A percentile compares a stretch with the other conserved stretches of the same genome.
phyloP scores from a whole-genome alignment of 2,888 invertebrate species.

The Drosophila mimetica region DNA sequence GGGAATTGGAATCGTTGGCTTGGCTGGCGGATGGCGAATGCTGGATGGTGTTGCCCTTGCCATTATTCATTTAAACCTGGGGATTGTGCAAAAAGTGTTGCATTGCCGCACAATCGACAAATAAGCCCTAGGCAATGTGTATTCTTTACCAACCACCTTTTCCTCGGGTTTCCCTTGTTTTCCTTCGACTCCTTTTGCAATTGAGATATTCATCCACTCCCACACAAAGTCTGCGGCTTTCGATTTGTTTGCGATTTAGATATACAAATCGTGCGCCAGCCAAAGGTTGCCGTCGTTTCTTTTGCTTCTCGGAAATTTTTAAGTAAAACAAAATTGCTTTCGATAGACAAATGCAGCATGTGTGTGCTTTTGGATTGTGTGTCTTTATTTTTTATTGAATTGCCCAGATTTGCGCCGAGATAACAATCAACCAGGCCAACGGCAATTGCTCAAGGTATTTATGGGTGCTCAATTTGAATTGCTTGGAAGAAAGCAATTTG shows the following conservation, averaged over 20 bases:
- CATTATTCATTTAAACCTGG: conserved; percentile 74
- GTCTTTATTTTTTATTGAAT: conserved; percentile 61
- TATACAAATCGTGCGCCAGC: conserved; percentile 54
- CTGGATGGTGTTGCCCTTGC: conserved; percentile 17
- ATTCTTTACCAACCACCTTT: conserved; percentile 15
- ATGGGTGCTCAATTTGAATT: conserved; percentile 35
- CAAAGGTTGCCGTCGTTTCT: conserved; percentile 28
- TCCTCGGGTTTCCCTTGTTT: conserved; percentile 1
- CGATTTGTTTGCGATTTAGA: conserved; percentile 73
- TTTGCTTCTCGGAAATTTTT: conserved; percentile 33
- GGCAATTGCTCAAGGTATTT: conserved; percentile 37
- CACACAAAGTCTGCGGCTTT: conserved; percentile 44
- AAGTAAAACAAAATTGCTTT: conserved; percentile 62
- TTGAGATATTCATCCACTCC: conserved; percentile 39
- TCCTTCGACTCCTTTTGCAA: conserved; percentile 21
- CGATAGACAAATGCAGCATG: conserved; percentile 28
- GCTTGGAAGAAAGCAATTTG: conserved; percentile 17
- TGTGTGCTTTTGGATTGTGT: conserved; percentile 20
- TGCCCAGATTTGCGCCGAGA: conserved; percentile 58
- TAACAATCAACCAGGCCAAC: conserved; percentile 33
- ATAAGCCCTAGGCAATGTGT: conserved; percentile 56
- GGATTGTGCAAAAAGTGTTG: conserved; percentile 60
- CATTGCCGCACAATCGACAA: conserved; percentile 61
- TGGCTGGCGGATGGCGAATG: conserved; percentile 10
- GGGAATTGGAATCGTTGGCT: conserved; percentile 41